Conservation (phyloP, 2,113 vertebrate species). For the Aspiorhynchus laticeps region DNA sequence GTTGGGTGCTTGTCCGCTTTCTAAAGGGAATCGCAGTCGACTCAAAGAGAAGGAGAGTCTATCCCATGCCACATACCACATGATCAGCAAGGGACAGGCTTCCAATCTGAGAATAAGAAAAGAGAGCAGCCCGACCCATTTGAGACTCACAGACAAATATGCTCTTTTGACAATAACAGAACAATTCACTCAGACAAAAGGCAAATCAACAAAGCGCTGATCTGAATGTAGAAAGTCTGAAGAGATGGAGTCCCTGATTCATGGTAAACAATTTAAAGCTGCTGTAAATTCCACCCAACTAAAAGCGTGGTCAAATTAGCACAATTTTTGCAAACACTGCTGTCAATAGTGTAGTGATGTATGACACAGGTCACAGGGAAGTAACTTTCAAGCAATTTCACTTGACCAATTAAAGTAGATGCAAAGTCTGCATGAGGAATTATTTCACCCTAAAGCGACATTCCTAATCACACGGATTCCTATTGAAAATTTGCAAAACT, state of each 20-base stretch:
- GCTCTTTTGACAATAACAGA: background rate
- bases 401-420: background rate
- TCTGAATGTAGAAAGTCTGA: background rate
- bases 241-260: background rate
- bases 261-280: background rate
- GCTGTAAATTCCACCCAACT: background rate
- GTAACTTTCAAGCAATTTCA: background rate
- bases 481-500: background rate
- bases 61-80: constrained; percentile 16
- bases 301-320: background rate
- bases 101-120: constrained; percentile 38
- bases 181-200: background rate
- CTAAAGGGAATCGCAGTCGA: constrained; percentile 26
- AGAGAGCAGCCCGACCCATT: background rate
- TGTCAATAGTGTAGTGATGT: background rate
- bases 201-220: background rate
- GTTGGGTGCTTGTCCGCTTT: constrained; percentile 30
- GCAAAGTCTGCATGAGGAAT: background rate
- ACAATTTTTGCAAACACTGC: background rate
- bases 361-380: background rate
- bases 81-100: constrained; percentile 34
- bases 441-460: background rate
- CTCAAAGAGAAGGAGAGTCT: constrained; percentile 12
- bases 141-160: background rate
- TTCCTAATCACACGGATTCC: background rate